Evolutionary conservation across 2,888 invertebrate genomes (phyloP), one percentile per base, ranked within the genome.

Genomic region (Octodonta nipae): DNA sequence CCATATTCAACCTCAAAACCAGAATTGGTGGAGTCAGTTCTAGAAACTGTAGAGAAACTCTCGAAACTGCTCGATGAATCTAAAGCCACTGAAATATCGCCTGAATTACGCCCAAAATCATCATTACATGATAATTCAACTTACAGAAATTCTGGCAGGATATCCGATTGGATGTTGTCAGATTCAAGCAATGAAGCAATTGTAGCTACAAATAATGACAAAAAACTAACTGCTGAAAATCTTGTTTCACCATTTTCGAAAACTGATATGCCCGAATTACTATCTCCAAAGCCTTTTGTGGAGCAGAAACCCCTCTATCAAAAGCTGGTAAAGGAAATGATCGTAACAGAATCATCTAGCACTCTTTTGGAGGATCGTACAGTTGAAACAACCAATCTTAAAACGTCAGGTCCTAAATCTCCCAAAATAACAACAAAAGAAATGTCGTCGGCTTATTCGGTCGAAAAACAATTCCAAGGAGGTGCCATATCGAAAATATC

Each of bases 401-500:
- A n/a, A n/a, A n/a, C n/a, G n/a, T n/a, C n/a, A n/a, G n/a, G n/a
- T n/a, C n/a, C n/a, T n/a, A n/a, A n/a, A n/a, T n/a, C n/a, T n/a
- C n/a, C n/a, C n/a, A n/a, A n/a, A n/a, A n/a, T n/a, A n/a, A n/a
- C n/a, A n/a, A n/a, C n/a, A n/a, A 22, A 11, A 11, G 22, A 22
- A 3, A 11, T 22, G n/a, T 11, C 11, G n/a, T 11, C 22, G 11
- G 22, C 22, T 22, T 4, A 22, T 22, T n/a, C 2, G 22, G 22
- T 22, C 3, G 4, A 22, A 10, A 22, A 4, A 11, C 11, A n/a
- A 11, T 11, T 11, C 3, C 22, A 22, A 22, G 4, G 10, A 22
- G 22, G n/a, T 10, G 11, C 22, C 3, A 22, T 10, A 22, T 4
- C 22, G n/a, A 4, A 10, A 1, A 14, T 30, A n/a, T 36, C 38